These are phyloP conservation scores for Crocallis elinguaria DNA, from an alignment of 2,888 invertebrate species.

Conservation along the genomic window DNA sequence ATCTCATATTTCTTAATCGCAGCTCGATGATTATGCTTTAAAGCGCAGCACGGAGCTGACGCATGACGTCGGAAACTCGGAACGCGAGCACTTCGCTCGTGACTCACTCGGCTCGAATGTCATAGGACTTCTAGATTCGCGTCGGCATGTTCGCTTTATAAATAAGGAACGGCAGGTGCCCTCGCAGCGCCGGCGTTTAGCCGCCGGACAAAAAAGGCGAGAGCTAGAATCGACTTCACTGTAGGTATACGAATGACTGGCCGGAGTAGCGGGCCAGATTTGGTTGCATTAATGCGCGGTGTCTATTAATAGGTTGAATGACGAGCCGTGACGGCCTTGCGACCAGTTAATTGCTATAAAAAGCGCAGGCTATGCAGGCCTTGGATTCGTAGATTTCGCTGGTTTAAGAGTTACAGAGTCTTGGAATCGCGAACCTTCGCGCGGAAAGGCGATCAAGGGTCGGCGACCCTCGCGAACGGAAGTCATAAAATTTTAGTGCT, in stretches of 20 bases:
- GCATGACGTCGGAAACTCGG: too few relatives aligned
- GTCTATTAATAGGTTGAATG: constrained; percentile 44
- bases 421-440: constrained; percentile 27
- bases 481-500: constrained; percentile 64
- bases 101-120: constrained; percentile 50
- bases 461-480: constrained; percentile 49
- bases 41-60: constrained; percentile 25
- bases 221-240: constrained; percentile 45
- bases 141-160: constrained; percentile 43
- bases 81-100: constrained; percentile 43
- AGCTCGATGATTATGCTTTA: constrained; percentile 46
- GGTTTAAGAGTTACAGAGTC: constrained; percentile 10
- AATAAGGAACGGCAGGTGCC: constrained; percentile 58
- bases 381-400: constrained; percentile 27
- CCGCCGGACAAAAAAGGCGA: constrained; percentile 60
- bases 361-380: constrained; percentile 36
- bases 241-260: constrained; percentile 44
- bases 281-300: constrained; percentile 52
- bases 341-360: constrained; percentile 60
- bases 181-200: constrained; percentile 59
- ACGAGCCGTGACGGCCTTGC: constrained; percentile 53
- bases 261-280: constrained; percentile 43
- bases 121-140: constrained; percentile 49
- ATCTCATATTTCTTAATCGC: constrained; percentile 50
- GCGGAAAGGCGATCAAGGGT: constrained; percentile 40